Base-by-base conservation (phyloP, 64 coral and sea anemone genomes). In the Stylophora pistillata region DNA sequence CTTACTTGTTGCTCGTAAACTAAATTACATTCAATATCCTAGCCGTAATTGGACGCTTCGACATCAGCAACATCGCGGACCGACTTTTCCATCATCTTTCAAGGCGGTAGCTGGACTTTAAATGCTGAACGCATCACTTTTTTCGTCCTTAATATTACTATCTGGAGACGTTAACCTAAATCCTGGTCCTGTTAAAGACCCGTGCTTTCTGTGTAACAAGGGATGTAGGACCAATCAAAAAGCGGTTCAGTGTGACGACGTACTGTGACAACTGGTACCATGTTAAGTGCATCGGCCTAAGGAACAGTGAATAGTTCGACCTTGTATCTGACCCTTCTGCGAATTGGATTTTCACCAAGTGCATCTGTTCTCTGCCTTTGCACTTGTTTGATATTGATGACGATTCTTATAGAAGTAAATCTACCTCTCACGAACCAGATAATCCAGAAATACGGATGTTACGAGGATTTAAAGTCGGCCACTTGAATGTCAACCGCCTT, bases 221-320 rank as follows among this genome's bases (percentile, higher is more conserved):
- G 70, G 66, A 78, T 89, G 74, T 77, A 28, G 74, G 53, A 71
- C 9, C 53, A 77, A 89, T 54, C 87, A 89, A 77, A 89, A 89
- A 77, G 87, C 87, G 26, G 31, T 89, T 59, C 60, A 89, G 74
- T 89, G 73, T 54, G 87, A 78, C 16, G 58, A 78, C 37, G n/a
- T n/a, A n/a, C 55, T 89, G 87, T 71, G 52, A 71, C n/a, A 65
- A 65, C 20, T 88, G 86, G 86, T 88, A 74, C 75, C 86, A 88
- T 55, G 61, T 72, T 30, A 74, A 75, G 58, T 88, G 86, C 56
- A 74, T 88, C 55, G 86, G 86, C 27, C 75, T 74, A 34, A n/a
- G 21, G 55, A 88, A 88, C 47, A 57, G 47, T 30, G 86, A 88
- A 74, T 75, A 88, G 31, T 30, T 55, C 32, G 13, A 32, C 17